phyloP scores from a whole-genome alignment of 1,140 invertebrate species.

The Penaeus vannamei region DNA sequence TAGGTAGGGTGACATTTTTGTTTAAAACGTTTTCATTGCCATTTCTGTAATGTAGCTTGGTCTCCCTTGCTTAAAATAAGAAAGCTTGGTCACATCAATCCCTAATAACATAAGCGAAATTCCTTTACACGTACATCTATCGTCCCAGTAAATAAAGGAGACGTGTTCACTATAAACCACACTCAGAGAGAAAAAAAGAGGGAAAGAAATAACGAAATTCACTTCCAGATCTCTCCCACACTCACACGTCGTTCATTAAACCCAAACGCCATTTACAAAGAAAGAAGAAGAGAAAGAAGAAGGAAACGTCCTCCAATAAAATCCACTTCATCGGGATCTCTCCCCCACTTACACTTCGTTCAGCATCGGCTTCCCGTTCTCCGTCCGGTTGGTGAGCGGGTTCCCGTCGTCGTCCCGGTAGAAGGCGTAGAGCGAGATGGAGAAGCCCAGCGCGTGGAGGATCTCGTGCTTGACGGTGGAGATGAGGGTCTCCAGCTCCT shows the following conservation, averaged over 20 bases:
- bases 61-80: too few species aligned
- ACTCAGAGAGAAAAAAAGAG: too few species aligned
- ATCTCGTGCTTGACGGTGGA: conserved; percentile 99
- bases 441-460: conserved; percentile 96
- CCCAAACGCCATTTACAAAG: neutral
- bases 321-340: neutral
- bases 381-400: conserved; percentile 85
- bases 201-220: neutral
- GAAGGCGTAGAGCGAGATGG: conserved; percentile 94
- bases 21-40: too few species aligned
- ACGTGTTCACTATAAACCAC: too few species aligned
- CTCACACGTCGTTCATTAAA: too few species aligned
- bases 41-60: too few species aligned
- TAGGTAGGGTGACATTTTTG: too few species aligned
- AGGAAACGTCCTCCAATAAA: too few species aligned
- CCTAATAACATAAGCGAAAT: too few species aligned
- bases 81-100: too few species aligned
- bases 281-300: neutral
- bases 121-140: too few species aligned
- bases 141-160: too few species aligned
- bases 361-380: conserved; percentile 89
- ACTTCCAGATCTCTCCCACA: neutral
- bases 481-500: conserved; percentile 92
- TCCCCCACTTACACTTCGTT: conserved; percentile 84
- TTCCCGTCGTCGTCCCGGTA: conserved; percentile 88